Evolutionary conservation across 2,888 invertebrate species (phyloP).

Genomic region (Standfussiana lucernea): DNA sequence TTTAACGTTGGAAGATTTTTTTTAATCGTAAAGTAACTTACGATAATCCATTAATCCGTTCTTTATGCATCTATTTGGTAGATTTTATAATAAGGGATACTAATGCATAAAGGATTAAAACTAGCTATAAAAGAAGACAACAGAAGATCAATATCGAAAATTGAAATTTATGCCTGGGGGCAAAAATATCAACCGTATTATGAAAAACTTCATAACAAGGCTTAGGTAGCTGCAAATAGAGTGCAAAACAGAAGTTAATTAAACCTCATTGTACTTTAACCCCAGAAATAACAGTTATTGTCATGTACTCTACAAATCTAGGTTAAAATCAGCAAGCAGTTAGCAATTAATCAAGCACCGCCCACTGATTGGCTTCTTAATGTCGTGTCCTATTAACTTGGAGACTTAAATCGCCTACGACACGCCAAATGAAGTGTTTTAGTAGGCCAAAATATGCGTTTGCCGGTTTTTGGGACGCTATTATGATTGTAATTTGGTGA

Average conservation of each 20-base stretch:
- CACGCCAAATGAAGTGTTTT: neutral
- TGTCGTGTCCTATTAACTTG: conserved; percentile 28
- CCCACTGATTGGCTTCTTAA: conserved; percentile 45
- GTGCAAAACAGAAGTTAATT: conserved; percentile 20
- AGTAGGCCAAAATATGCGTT: conserved; percentile 3
- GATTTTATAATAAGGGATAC: neutral
- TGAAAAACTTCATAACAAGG: neutral
- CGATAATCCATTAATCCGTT: neutral
- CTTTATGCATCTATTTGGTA: too few species aligned
- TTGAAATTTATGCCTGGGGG: too few species aligned
- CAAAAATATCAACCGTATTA: neutral
- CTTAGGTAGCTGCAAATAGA: neutral
- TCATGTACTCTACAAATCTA: conserved; percentile 39
- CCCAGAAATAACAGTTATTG: conserved; percentile 40
- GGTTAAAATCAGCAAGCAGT: conserved; percentile 60
- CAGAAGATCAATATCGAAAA: neutral
- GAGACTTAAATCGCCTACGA: conserved; percentile 37
- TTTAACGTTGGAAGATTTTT: neutral
- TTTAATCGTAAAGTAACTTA: neutral
- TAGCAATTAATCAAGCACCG: conserved; percentile 59
- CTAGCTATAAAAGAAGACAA: neutral
- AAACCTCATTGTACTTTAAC: conserved; percentile 26
- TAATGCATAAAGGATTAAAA: neutral
- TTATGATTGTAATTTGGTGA: neutral
- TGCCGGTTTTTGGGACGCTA: neutral